Conservation (phyloP, 2,113 vertebrate species). For the Tyrannus savana region DNA sequence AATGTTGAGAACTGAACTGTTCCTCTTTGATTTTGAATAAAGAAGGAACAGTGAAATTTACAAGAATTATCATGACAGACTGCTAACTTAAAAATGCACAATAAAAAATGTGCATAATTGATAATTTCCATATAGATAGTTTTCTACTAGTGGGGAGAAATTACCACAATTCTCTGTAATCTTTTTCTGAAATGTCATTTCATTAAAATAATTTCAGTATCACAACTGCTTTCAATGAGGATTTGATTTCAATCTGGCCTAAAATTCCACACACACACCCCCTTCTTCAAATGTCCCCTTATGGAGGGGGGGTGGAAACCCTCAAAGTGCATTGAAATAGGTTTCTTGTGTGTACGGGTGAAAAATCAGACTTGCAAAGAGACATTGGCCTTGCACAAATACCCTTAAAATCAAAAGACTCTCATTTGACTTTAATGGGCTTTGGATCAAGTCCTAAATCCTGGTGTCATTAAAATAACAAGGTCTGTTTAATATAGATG, state of each 20-base stretch:
- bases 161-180: conserved; percentile 29
- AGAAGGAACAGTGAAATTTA: not conserved
- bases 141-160: conserved; percentile 68
- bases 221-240: not conserved
- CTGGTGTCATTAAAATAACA: not conserved
- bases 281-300: not conserved
- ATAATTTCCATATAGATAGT: conserved; percentile 45
- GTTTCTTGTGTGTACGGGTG: conserved; percentile 31
- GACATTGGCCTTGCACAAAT: not conserved
- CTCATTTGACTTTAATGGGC: conserved; percentile 18
- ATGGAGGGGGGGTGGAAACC: not conserved
- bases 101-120: conserved; percentile 39
- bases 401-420: conserved; percentile 23
- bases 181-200: not conserved
- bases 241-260: conserved; percentile 46
- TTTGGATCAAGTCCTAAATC: conserved; percentile 4
- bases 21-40: not conserved
- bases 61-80: not conserved
- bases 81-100: conserved; percentile 53
- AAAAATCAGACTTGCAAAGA: not conserved
- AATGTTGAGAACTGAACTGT: not conserved
- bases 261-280: not conserved
- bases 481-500: not conserved
- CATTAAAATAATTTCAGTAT: not conserved
- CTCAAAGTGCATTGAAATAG: conserved; percentile 38